Base-by-base conservation (phyloP, 2,797 vertebrate species). In the Morus bassanus region DNA sequence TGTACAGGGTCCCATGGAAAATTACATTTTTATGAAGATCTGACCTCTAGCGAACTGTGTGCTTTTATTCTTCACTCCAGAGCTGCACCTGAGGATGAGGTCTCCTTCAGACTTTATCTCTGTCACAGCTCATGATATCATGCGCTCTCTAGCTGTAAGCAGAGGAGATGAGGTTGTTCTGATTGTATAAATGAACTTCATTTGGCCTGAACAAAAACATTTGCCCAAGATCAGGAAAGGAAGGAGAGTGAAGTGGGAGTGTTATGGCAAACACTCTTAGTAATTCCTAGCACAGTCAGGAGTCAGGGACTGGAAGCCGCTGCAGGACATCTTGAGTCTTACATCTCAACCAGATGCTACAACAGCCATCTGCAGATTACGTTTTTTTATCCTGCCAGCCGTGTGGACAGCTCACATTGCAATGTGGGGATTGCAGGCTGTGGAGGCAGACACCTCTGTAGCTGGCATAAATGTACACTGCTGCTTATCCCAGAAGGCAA, bases 321-420 rank as follows among this genome's bases (percentile, higher is more conserved):
- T 59, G 27, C 27, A 74, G 33, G 33, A 78, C 18, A 25, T 46
- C 53, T 27, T 67, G 24, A 67, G 27, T 68, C 45, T 63, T 68
- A 82, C 59, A 39, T 79, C 65, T 76, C 60, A 74, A 15, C 10
- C 41, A 65, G 28, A 12, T 77, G 41, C 69, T 77, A 23, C 11
- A 79, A 43, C 15, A 45, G 9, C 64, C 57, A 43, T 35, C 65
- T 67, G 43, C 35, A 68, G 35, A 67, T 46, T 46, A 18, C 43
- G 8, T 8, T 37, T 73, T 81, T 75, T 79, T 28, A 11, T 63
- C 41, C n/a, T 65, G 9, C 46, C 22, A 54, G 27, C 31, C 0
- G 0, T 43, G 16, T 63, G 61, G 30, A 70, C n/a, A 70, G 21
- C 21, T 76, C 18, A 64, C 1, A 0, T 13, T 27, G 9, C 31